Base-by-base conservation (phyloP, 2,797 vertebrate genomes). In the Crocodylus rhombifer region DNA sequence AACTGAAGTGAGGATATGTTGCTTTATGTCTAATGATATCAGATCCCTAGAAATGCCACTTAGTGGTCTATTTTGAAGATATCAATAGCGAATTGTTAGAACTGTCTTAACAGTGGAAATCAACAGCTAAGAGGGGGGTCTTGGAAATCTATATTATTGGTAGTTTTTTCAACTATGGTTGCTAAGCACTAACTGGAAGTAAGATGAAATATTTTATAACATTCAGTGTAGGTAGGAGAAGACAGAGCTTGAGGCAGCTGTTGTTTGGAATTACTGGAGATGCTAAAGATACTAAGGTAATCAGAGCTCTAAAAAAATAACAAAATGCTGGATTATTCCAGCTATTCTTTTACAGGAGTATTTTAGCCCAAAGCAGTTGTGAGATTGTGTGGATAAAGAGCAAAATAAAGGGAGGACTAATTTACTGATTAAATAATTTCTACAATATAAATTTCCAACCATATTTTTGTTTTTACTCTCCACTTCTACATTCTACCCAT, bases 101-200 rank as follows among this genome's bases (percentile, higher is more conserved):
- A 16, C 64, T 79, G 33, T 30, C 90, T 51, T 36, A 69, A 77
- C 8, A 82, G 21, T 56, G 26, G 9, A 7, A 13, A 92, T 26
- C 2, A 23, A 36, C 36, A 84, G 51, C 7, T 63, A 77, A 81
- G 62, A 81, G 21, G 30, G 58, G 79, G 1, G 14, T 5, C n/a
- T 79, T 88, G 33, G 30, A 89, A 91, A 91, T 69, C 7, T 20
- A 3, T 87, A 73, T 10, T 74, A 69, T 84, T 93, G 28, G 87
- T 89, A 80, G 74, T 28, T 25, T 77, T 79, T 79, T 77, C 78
- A 89, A 78, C 14, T 4, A 23, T 83, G 71, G 89, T 97, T 95
- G 92, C 95, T 95, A 94, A 88, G 84, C 79, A 71, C 56, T 89
- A 60, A 11, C 58, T 33, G 61, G 79, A 77, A 86, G 74, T 0